Percentiles rank a stretch among this genome's conserved stretches.
Conservation (phyloP, 2,888 invertebrate genomes). For the Sesia apiformis region DNA sequence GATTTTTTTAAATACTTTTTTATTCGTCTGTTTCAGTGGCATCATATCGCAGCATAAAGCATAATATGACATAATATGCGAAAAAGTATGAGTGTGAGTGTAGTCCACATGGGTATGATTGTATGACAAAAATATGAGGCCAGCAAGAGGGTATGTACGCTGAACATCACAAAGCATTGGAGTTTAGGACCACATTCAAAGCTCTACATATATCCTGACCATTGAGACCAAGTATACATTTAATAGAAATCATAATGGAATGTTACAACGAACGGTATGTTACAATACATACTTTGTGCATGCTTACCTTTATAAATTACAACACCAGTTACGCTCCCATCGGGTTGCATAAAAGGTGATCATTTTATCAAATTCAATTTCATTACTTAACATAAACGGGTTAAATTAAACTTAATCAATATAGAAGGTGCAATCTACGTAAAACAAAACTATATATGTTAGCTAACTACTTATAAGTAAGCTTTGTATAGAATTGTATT, state of each 20-base stretch:
- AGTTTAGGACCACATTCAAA: too few relatives aligned
- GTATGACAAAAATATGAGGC: too few relatives aligned
- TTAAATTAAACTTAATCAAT: slow-evolving; percentile 56
- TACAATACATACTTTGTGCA: slow-evolving; percentile 63
- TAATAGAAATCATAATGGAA: background rate
- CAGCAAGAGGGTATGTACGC: too few relatives aligned
- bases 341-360: slow-evolving; percentile 73
- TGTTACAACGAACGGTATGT: slow-evolving; percentile 15
- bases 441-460: slow-evolving; percentile 51
- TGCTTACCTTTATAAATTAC: slow-evolving; percentile 73
- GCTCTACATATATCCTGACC: too few relatives aligned
- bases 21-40: too few relatives aligned
- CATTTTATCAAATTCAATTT: slow-evolving; percentile 66
- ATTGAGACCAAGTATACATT: too few relatives aligned
- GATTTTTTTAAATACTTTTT: too few relatives aligned
- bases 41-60: too few relatives aligned
- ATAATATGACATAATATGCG: too few relatives aligned
- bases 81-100: too few relatives aligned
- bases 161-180: too few relatives aligned
- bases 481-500: slow-evolving; percentile 27
- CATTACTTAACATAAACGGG: slow-evolving; percentile 61
- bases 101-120: too few relatives aligned
- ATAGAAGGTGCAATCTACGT: slow-evolving; percentile 65
- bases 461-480: slow-evolving; percentile 63
- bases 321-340: slow-evolving; percentile 71